Percentiles rank a stretch among this genome's conserved stretches.
These are phyloP conservation scores for Zaprionus taronus DNA, from an alignment of 1,140 invertebrate species.

Conservation along the genomic window DNA sequence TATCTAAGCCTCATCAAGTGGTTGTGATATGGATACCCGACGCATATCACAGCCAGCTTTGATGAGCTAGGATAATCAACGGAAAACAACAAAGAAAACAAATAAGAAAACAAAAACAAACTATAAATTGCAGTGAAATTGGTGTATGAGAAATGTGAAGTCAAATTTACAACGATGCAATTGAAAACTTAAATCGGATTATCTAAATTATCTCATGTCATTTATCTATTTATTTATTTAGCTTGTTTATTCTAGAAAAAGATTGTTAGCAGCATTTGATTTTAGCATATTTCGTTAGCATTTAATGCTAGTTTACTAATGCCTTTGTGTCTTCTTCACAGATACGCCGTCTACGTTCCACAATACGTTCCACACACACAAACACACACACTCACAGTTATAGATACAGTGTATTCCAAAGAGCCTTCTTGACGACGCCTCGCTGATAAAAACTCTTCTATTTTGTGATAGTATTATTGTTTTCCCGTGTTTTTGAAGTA, in stretches of 20 bases:
- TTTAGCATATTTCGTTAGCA: constrained; percentile 12
- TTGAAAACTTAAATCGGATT: constrained; percentile 5
- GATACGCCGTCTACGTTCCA: constrained; percentile 59
- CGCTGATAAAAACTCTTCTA: constrained; percentile 34
- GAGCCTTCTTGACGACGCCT: constrained; percentile 63
- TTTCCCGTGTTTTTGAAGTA: constrained; percentile 34
- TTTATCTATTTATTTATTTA: constrained; percentile 14
- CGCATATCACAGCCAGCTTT: constrained; percentile 97
- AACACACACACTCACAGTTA: constrained; percentile 1
- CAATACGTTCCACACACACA: constrained; percentile 53
- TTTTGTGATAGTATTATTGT: constrained; percentile 65
- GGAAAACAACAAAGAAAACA: constrained; percentile 64
- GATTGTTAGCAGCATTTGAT: background rate
- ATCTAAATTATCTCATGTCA: constrained; percentile 28
- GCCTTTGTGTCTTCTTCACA: constrained; percentile 62
- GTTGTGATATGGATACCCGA: constrained; percentile 90
- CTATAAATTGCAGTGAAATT: constrained; percentile 53
- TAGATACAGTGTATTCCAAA: constrained; percentile 56
- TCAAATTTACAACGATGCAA: background rate
- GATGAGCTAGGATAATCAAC: constrained; percentile 89
- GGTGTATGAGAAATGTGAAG: constrained; percentile 44
- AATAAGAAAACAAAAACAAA: constrained; percentile 21
- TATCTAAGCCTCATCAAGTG: constrained; percentile 88
- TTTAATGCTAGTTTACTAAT: constrained; percentile 50
- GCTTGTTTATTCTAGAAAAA: background rate